These are phyloP conservation scores for Hoplodrina ambigua DNA, from an alignment of 2,888 invertebrate species.

Conservation along the genomic window DNA sequence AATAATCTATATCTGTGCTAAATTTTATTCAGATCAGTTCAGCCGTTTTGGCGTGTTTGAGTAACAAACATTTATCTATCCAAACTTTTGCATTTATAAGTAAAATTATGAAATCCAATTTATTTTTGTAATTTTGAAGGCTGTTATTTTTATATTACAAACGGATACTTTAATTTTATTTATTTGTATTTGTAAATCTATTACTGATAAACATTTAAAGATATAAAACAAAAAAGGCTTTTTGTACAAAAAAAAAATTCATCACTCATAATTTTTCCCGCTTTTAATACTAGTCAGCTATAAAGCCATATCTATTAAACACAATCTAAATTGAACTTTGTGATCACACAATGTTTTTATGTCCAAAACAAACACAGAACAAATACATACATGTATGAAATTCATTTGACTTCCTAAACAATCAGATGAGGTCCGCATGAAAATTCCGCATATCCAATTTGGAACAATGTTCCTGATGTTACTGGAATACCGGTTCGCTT, in stretches of 20 bases:
- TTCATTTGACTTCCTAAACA: slow-evolving; percentile 42
- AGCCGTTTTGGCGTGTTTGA: too few species aligned
- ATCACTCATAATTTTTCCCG: neutral
- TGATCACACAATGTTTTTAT: slow-evolving; percentile 10
- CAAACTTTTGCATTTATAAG: too few species aligned
- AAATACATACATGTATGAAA: slow-evolving; percentile 1
- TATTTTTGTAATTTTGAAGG: too few species aligned
- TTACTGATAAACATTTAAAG: too few species aligned
- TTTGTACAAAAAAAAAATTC: neutral
- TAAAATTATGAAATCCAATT: too few species aligned
- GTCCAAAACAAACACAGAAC: slow-evolving; percentile 7
- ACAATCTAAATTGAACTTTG: slow-evolving; percentile 33
- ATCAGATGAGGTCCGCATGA: slow-evolving; percentile 28
- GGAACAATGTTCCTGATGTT: slow-evolving; percentile 36
- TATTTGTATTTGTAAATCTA: too few species aligned
- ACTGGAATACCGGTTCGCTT: slow-evolving; percentile 12
- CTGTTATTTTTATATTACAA: too few species aligned
- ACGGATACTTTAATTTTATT: too few species aligned
- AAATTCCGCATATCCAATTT: slow-evolving; percentile 37
- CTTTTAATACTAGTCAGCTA: neutral
- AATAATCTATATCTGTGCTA: too few species aligned
- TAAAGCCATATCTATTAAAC: slow-evolving; percentile 3
- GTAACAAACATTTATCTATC: too few species aligned
- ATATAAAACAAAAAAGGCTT: too few species aligned
- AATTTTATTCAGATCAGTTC: too few species aligned